Evolutionary conservation across 1,140 invertebrate genomes (phyloP).

Genomic region (Sycophila sp.): DNA sequence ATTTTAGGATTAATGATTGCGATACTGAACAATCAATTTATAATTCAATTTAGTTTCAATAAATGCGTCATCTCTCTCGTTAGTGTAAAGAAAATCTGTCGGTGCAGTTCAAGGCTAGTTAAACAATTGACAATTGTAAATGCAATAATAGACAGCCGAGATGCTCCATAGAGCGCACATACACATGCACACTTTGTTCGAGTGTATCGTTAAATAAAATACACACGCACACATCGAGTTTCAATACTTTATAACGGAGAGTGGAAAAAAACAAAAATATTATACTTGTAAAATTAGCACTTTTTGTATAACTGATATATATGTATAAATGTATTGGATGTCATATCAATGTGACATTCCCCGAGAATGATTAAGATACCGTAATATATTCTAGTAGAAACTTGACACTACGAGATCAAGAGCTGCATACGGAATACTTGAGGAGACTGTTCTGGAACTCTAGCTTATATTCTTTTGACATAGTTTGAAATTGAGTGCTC

Average conservation of each 20-base stretch:
- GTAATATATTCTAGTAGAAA: not conserved
- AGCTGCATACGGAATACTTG: not conserved
- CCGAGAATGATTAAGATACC: not conserved
- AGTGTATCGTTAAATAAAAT: no score
- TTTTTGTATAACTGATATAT: not conserved
- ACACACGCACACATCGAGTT: not conserved
- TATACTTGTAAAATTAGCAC: not conserved
- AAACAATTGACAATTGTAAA: conserved; percentile 4
- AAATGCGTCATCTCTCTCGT: conserved; percentile 1
- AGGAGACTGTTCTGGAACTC: not conserved
- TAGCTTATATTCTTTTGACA: not conserved
- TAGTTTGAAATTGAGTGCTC: no score
- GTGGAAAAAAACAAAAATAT: not conserved
- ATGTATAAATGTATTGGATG: not conserved
- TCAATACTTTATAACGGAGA: not conserved
- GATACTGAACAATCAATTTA: conserved; percentile 17
- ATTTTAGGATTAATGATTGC: conserved; percentile 11
- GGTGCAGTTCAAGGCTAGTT: not conserved
- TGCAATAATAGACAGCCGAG: no score
- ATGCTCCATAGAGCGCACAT: no score
- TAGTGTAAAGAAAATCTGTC: not conserved
- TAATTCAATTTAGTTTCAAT: conserved; percentile 21
- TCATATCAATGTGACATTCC: conserved; percentile 15
- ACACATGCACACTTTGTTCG: no score
- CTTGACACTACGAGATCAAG: not conserved